Base-by-base conservation (phyloP, 2,888 invertebrate genomes). In the Dexiosoma caninum region DNA sequence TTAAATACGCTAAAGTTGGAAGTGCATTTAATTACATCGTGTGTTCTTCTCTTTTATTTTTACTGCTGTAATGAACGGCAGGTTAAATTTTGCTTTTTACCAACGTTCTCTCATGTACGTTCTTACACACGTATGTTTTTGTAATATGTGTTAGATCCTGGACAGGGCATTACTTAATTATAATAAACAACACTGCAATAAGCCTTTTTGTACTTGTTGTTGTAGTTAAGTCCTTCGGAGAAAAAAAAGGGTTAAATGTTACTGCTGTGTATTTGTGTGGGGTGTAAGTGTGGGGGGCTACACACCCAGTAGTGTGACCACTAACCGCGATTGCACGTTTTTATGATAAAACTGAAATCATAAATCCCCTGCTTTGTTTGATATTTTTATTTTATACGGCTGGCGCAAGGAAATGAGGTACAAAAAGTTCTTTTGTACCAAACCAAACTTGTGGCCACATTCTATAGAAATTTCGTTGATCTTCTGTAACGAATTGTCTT, bases 141-240 rank as follows among this genome's bases (percentile, higher is more conserved):
- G 51, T 70, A 60, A 80, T 80, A 71, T 53, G 42, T 59, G 74
- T 60, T 59, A 70, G 60, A 64, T 27, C 42, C 64, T 49, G 42
- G 64, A 30, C 75, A 53, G 59, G 44, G 59, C 53, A 76, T 80
- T 76, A 80, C 59, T 80, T 80, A 80, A 80, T 80, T 80, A 80
- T 66, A 46, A 64, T 53, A 64, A 74, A 19, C 60, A 9, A 30
- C 30, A 46, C 16, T 16, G 30, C 42, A 76, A 53, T 80, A 75
- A 76, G 71, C 80, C 75, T 71, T 76, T 62, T 62, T 16, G 14
- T n/a, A n/a, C n/a, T n/a, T n/a, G n/a, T 53, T 30, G 12, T 49
- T 57, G 16, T 44, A 44, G 35, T 23, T 37, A 40, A 12, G 55
- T 57, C 35, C 64, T 49, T 40, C 32, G 23, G 59, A 23, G 32